These are phyloP conservation scores for Phasia obesa DNA, from an alignment of 2,888 invertebrate species.

Conservation along the genomic window DNA sequence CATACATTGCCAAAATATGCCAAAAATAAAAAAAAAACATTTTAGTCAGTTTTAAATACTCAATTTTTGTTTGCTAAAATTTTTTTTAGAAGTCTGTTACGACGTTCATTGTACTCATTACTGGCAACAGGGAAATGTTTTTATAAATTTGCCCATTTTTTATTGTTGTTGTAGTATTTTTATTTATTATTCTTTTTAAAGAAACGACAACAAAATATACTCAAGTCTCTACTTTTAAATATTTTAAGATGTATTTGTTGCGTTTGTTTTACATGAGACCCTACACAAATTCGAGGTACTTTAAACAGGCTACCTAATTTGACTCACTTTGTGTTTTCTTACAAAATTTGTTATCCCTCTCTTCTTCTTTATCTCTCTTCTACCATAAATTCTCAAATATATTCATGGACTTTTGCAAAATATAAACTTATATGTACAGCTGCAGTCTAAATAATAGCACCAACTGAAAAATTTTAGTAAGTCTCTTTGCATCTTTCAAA, in stretches of 20 bases:
- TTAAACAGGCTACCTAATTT: slow-evolving; percentile 32
- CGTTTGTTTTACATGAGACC: slow-evolving; percentile 40
- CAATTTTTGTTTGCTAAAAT: slow-evolving; percentile 49
- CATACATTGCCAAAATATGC: slow-evolving; percentile 58
- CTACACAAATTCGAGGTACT: slow-evolving; percentile 31
- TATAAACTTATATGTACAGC: too few relatives aligned
- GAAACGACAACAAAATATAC: slow-evolving; percentile 29
- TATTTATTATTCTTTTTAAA: slow-evolving; percentile 20
- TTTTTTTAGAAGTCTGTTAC: slow-evolving; percentile 58
- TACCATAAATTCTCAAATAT: neutral
- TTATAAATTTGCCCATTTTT: slow-evolving; percentile 29
- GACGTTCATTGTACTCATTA: slow-evolving; percentile 43
- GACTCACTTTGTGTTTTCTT: slow-evolving; percentile 44
- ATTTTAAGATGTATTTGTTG: slow-evolving; percentile 13
- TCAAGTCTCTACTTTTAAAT: slow-evolving; percentile 47
- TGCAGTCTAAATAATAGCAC: too few relatives aligned
- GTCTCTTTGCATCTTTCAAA: too few relatives aligned
- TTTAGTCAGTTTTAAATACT: slow-evolving; percentile 47
- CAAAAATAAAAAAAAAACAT: slow-evolving; percentile 31
- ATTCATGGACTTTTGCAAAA: too few relatives aligned
- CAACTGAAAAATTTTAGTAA: too few relatives aligned
- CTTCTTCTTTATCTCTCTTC: slow-evolving; percentile 17
- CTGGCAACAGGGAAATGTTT: slow-evolving; percentile 57
- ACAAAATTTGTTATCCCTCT: slow-evolving; percentile 17
- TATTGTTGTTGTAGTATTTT: slow-evolving; percentile 13